These are phyloP conservation scores for Luperina testacea DNA, from an alignment of 2,888 invertebrate species.

Conservation along the genomic window DNA sequence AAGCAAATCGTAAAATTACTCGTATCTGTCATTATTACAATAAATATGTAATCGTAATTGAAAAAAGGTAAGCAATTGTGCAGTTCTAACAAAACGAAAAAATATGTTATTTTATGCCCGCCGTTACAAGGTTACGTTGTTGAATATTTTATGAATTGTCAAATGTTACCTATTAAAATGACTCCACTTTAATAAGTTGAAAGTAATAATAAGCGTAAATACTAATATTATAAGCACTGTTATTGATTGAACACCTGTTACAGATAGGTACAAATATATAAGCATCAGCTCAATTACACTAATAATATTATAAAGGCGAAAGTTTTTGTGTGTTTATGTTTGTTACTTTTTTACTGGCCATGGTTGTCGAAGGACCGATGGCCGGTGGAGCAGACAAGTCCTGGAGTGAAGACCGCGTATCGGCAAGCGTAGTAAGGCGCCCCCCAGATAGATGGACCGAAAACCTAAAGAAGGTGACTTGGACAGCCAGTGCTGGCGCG, in stretches of 20 bases:
- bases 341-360: neutral
- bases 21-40: too few relatives aligned
- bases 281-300: neutral
- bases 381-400: neutral
- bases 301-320: too few relatives aligned
- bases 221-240: neutral
- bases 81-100: too few relatives aligned
- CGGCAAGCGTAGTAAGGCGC: neutral
- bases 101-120: too few relatives aligned
- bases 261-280: neutral
- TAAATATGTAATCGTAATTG: too few relatives aligned
- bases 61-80: too few relatives aligned
- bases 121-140: too few relatives aligned
- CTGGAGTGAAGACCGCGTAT: neutral
- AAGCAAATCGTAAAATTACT: too few relatives aligned
- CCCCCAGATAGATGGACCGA: neutral
- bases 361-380: neutral
- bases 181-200: too few relatives aligned
- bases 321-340: too few relatives aligned
- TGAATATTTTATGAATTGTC: too few relatives aligned
- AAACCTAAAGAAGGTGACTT: neutral
- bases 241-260: slow-evolving; percentile 12
- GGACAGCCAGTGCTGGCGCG: neutral
- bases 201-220: neutral
- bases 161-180: too few relatives aligned